Evolutionary conservation across 2,888 invertebrate species (phyloP).

Genomic region (Phaonia tiefii): DNA sequence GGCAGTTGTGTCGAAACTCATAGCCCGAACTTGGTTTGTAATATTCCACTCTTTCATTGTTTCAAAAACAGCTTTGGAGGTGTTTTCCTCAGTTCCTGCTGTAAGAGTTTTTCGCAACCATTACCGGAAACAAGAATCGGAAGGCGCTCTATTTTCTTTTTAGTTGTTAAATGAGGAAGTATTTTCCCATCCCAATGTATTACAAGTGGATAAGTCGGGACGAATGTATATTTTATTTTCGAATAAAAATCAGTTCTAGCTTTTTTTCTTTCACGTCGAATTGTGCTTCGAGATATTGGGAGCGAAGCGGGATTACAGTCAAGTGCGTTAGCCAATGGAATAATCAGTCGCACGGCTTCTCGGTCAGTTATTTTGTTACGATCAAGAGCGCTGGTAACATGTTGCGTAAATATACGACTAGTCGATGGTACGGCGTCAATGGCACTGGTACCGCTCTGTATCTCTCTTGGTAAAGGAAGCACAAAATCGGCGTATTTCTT

Average conservation of each 20-base stretch:
- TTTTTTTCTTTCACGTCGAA: conserved; percentile 32
- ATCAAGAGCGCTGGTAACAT: conserved; percentile 7
- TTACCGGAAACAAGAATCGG: no score
- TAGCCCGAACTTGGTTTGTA: conserved; percentile 20
- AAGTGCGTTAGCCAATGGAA: conserved; percentile 35
- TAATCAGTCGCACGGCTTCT: conserved; percentile 48
- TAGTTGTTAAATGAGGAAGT: no score
- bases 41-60: conserved; percentile 21
- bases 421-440: no score
- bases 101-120: not conserved
- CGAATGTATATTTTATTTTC: no score
- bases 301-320: not conserved
- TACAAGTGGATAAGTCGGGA: no score
- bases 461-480: conserved; percentile 12
- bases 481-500: conserved; percentile 14
- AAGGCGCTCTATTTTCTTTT: no score
- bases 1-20: conserved; percentile 23
- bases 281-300: conserved; percentile 38
- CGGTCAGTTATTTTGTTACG: conserved; percentile 4
- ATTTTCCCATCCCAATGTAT: no score
- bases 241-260: not conserved
- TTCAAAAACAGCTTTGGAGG: not conserved
- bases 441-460: conserved; percentile 12
- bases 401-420: not conserved
- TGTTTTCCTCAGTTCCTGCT: not conserved